Base-by-base conservation (phyloP, 2,797 vertebrate genomes). In the Eulemur rubriventer region DNA sequence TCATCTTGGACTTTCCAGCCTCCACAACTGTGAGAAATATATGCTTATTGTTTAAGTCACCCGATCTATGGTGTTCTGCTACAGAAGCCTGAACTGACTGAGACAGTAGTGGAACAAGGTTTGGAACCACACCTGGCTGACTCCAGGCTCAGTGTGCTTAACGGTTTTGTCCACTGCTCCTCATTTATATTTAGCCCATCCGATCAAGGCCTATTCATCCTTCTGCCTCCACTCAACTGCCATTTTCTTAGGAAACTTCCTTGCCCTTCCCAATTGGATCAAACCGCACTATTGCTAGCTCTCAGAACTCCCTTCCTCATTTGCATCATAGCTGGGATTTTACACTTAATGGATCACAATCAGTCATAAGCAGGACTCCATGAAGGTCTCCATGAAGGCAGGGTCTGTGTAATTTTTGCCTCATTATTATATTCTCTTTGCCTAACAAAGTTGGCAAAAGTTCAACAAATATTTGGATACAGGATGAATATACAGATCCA, bases 401-500 rank as follows among this genome's bases (percentile, higher is more conserved):
- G 61, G 3, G 10, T 52, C n/a, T 61, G 24, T 84, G 46, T 41
- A 63, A 65, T 67, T 85, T 93, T 48, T 16, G 48, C 17, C n/a
- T 90, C 30, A 33, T 50, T 93, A 43, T 85, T 85, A 26, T 85
- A 67, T 20, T 75, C 26, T 95, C 11, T 88, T 93, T 93, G 55
- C 20, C 41, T 72, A 91, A 84, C 22, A 50, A 48, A 70, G 48
- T 75, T 3, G 43, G n/a, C 82, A 57, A 78, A 55, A 76, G 33
- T 33, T 85, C 46, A 76, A 38, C 70, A 92, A 72, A 70, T 67
- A 85, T 61, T 59, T 94, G 70, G 4, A 24, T 80, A 75, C 9
- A 75, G 17, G n/a, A 67, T 48, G 3, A 41, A 69, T 69, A 52
- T 50, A 85, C 9, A 82, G 61, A 89, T 70, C 52, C 26, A 4